phyloP scores from a whole-genome alignment of 1,140 invertebrate species.

The Dendrolimus punctatus region DNA sequence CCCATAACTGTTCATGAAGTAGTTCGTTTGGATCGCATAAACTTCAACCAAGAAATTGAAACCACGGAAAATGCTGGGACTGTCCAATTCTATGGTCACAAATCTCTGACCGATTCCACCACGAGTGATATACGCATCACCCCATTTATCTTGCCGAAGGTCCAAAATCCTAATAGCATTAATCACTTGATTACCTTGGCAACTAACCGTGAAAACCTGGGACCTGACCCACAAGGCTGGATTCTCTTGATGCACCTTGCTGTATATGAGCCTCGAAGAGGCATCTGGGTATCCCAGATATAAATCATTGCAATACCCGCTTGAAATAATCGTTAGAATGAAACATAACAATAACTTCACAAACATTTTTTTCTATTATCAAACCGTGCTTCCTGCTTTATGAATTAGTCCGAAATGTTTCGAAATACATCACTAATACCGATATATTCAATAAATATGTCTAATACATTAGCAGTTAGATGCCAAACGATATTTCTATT shows the following conservation, averaged over 20 bases:
- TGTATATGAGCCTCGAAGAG: slow-evolving; percentile 41
- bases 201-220: slow-evolving; percentile 48
- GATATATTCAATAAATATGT: background rate
- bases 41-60: slow-evolving; percentile 58
- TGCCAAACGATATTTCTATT: background rate
- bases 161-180: slow-evolving; percentile 49
- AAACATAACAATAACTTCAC: slow-evolving; percentile 1
- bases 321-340: background rate
- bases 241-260: slow-evolving; percentile 48
- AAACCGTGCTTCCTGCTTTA: too few species aligned
- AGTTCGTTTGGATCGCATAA: slow-evolving; percentile 40
- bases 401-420: background rate
- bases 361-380: slow-evolving; percentile 1
- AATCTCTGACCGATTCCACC: slow-evolving; percentile 50
- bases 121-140: slow-evolving; percentile 41
- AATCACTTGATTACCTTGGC: slow-evolving; percentile 45
- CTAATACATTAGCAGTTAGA: background rate
- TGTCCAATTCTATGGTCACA: slow-evolving; percentile 49
- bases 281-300: slow-evolving; percentile 43
- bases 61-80: slow-evolving; percentile 43
- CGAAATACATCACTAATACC: background rate
- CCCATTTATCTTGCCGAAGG: slow-evolving; percentile 45
- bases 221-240: slow-evolving; percentile 53
- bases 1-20: background rate
- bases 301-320: slow-evolving; percentile 25